Evolutionary conservation across 2,888 invertebrate species (phyloP).

Genomic region (Lypha dubia): DNA sequence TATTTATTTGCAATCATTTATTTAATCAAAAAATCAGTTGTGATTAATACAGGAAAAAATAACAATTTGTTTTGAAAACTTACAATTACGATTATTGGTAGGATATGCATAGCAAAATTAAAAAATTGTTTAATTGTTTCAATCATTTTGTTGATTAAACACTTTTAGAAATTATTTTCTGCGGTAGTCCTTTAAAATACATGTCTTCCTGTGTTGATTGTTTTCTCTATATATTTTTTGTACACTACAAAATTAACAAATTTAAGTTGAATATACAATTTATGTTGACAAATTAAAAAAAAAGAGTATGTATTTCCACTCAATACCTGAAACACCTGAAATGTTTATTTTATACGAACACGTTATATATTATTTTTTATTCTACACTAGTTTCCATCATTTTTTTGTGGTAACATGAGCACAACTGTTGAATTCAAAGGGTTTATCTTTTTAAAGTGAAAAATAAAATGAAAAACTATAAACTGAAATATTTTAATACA

Average conservation of each 20-base stretch:
- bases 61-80: too few relatives aligned
- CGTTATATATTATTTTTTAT: not conserved
- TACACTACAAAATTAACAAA: not conserved
- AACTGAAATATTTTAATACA: constrained; percentile 42
- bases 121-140: too few relatives aligned
- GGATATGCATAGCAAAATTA: too few relatives aligned
- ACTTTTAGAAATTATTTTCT: too few relatives aligned
- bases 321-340: not conserved
- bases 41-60: too few relatives aligned
- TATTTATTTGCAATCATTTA: too few relatives aligned
- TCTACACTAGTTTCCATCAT: too few relatives aligned
- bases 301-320: not conserved
- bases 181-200: too few relatives aligned
- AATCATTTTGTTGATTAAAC: too few relatives aligned
- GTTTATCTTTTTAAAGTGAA: constrained; percentile 44
- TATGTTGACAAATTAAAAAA: not conserved
- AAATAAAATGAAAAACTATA: not conserved
- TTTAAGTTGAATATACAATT: not conserved
- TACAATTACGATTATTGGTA: too few relatives aligned
- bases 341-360: not conserved
- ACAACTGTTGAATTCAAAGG: constrained; percentile 71
- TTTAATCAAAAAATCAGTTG: too few relatives aligned
- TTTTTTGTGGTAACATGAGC: not conserved
- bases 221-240: not conserved
- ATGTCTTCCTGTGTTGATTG: not conserved